Percentiles rank a stretch among this genome's conserved stretches.
Evolutionary conservation across 2,113 vertebrate species (phyloP).

Genomic region (Syrrhaptes paradoxus): DNA sequence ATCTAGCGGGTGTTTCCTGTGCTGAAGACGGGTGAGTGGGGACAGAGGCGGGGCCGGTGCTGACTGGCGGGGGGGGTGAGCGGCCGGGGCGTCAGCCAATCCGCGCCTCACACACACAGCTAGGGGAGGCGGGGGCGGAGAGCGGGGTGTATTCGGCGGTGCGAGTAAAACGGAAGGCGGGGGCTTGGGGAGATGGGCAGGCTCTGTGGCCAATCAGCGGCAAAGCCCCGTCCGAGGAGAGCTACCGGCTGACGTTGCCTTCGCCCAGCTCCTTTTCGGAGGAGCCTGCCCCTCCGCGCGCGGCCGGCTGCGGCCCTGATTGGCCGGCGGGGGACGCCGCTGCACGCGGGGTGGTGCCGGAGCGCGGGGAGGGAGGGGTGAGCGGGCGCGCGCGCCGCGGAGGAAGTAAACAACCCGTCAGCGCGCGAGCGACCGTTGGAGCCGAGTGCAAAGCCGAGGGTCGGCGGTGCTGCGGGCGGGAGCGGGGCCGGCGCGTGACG

Average conservation of each 20-base stretch:
- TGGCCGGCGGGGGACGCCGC: neutral
- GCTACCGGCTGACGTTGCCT: neutral
- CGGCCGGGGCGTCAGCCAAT: neutral
- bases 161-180: neutral
- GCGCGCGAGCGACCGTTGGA: neutral
- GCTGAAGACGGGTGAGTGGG: neutral
- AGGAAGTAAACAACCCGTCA: slow-evolving; percentile 37
- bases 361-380: neutral
- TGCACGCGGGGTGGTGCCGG: neutral
- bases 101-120: neutral
- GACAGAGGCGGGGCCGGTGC: neutral
- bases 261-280: too few relatives aligned
- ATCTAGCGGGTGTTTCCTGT: neutral
- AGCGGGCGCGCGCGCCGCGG: neutral
- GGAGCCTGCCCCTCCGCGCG: neutral
- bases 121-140: neutral
- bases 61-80: neutral
- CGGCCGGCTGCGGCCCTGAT: neutral
- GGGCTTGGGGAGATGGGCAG: neutral
- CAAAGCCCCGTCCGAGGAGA: neutral
- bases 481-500: too few relatives aligned
- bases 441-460: neutral
- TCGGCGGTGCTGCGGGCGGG: too few relatives aligned
- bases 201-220: neutral
- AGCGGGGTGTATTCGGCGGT: neutral